phyloP scores from a whole-genome alignment of 1,140 invertebrate genomes.

The Drosophila guanche region DNA sequence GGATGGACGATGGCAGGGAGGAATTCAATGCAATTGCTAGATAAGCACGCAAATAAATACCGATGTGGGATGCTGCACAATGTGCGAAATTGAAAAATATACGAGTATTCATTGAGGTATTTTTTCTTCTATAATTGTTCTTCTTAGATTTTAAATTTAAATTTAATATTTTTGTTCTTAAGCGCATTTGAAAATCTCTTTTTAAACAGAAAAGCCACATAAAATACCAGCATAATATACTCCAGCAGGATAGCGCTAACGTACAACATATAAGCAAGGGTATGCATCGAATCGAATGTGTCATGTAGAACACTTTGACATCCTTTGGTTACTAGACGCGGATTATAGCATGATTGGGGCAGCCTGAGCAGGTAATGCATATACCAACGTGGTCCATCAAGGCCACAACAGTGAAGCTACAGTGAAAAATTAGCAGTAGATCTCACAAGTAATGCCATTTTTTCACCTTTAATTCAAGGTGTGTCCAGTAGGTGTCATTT shows the following conservation, averaged over 20 bases:
- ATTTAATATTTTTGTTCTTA: neutral
- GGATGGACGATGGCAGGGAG: neutral
- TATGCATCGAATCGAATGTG: neutral
- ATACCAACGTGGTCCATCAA: conserved; percentile 42
- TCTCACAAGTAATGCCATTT: no score
- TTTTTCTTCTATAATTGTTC: no score
- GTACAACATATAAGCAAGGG: neutral
- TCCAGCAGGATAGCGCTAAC: neutral
- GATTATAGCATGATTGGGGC: conserved; percentile 22
- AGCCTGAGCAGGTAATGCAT: conserved; percentile 31
- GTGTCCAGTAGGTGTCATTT: conserved; percentile 24
- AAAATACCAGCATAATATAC: neutral
- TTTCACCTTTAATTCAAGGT: conserved; percentile 32
- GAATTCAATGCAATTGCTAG: no score
- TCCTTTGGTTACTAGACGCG: conserved; percentile 20
- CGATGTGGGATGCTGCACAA: no score
- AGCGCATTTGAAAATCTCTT: neutral
- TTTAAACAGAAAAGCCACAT: neutral
- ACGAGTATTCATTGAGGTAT: no score
- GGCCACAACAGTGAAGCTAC: conserved; percentile 48
- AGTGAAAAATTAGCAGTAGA: neutral
- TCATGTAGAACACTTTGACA: conserved; percentile 22
- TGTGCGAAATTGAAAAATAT: no score
- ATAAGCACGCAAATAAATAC: no score
- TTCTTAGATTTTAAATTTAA: neutral